A percentile compares a stretch with the other conserved stretches of the same genome.
Conservation (phyloP, 1,140 invertebrate genomes). For the Eurosta solidaginis region DNA sequence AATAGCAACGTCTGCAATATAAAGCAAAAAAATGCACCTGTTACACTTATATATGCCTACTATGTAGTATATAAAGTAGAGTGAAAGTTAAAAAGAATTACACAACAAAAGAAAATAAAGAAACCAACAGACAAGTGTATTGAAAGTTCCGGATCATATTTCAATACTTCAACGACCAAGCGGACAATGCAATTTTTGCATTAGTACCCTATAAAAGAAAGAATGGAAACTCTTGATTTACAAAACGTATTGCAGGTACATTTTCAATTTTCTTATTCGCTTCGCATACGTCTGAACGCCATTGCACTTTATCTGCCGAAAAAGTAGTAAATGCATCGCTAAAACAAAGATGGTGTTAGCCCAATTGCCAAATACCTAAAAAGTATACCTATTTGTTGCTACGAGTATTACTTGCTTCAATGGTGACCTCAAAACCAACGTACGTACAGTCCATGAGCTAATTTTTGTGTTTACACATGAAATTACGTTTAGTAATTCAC, state of each 20-base stretch:
- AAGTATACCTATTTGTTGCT: background rate
- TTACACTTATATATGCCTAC: background rate
- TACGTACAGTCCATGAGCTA: slow-evolving; percentile 7
- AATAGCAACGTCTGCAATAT: background rate
- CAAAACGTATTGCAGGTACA: background rate
- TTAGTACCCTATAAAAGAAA: too few relatives aligned
- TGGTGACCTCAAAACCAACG: background rate
- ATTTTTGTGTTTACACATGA: background rate
- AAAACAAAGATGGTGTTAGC: background rate
- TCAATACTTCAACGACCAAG: too few relatives aligned
- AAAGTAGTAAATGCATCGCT: background rate
- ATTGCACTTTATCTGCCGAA: background rate
- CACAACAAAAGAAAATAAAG: background rate
- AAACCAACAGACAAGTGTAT: too few relatives aligned
- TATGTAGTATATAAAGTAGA: background rate
- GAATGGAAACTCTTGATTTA: too few relatives aligned
- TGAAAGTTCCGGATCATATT: too few relatives aligned
- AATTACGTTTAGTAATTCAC: background rate
- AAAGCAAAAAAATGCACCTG: too few relatives aligned
- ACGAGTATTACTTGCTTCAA: background rate
- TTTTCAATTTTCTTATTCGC: background rate
- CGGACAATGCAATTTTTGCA: too few relatives aligned
- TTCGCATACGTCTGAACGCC: background rate
- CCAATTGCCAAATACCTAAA: background rate
- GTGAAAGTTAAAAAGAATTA: background rate